Evolutionary conservation across 2,797 vertebrate genomes (phyloP), one percentile per base, ranked within the genome.

Genomic region (Pelodytes ibericus): DNA sequence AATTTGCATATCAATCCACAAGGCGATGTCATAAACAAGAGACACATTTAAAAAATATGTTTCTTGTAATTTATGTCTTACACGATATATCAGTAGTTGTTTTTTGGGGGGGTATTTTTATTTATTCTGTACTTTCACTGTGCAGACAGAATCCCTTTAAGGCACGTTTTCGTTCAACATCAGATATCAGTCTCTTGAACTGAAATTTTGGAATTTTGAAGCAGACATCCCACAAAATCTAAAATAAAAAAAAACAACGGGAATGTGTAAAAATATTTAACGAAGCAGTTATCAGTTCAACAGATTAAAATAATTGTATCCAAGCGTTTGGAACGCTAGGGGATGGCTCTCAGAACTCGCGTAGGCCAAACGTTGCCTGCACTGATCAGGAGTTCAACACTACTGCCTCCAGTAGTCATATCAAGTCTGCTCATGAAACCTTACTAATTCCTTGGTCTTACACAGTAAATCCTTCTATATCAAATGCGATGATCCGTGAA

Each of bases 391-490:
- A 49, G 47, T 77, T 77, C 66, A n/a, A 66, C 51, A 60, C 61
- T 5, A 18, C 11, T 6, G 64, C 53, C 69, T 66, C 18, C 39
- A 77, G 68, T 71, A 77, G 61, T 51, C 27, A n/a, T 33, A 33
- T 26, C n/a, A 25, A n/a, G 29, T 8, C 60, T 8, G 49, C 33
- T 49, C 56, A 22, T 3, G 47, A 67, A 69, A 72, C 75, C 69
- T 60, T 25, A 26, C 62, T 77, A 77, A 77, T 77, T 72, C 75
- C 75, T 60, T 6, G 18, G 75, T 63, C 61, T 77, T 67, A 77
- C 61, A 60, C 61, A 33, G 27, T 72, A 77, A 72, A 77, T 72
- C 68, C 69, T 58, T 51, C 62, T 60, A 65, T 77, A 72, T 77
- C 51, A 72, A 29, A 51, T 25, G 53, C 62, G 30, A 72, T 67